Percentiles rank a stretch among this genome's conserved stretches.
Conservation (phyloP, 2,113 vertebrate genomes). For the Pteruthius melanotis region DNA sequence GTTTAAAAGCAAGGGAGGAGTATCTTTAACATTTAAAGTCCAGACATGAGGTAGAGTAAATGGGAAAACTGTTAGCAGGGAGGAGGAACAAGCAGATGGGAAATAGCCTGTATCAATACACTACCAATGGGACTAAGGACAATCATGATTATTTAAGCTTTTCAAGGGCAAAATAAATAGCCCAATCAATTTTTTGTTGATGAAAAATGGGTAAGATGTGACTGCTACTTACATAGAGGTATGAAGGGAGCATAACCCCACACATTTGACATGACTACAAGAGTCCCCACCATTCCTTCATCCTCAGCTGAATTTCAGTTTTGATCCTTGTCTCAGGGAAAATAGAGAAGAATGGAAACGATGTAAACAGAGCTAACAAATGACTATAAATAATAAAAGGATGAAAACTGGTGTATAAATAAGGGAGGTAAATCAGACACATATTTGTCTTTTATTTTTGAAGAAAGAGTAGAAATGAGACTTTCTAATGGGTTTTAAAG, state of each 20-base stretch:
- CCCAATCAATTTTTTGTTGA: background rate
- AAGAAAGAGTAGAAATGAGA: background rate
- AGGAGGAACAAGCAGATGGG: background rate
- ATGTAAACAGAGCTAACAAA: background rate
- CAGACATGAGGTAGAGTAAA: background rate
- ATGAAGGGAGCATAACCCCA: background rate
- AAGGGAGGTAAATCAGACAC: background rate
- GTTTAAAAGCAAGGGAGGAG: background rate
- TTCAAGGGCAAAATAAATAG: background rate
- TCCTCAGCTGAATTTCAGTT: background rate
- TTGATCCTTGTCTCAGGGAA: background rate
- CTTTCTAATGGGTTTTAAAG: background rate
- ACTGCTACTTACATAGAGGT: background rate
- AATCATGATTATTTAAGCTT: background rate
- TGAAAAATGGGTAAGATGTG: background rate
- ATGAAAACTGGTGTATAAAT: background rate
- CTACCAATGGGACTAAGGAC: background rate
- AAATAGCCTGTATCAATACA: background rate
- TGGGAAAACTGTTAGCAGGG: background rate
- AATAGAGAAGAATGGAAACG: background rate
- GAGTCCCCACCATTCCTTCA: background rate
- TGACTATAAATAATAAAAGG: accelerated
- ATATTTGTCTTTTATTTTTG: background rate
- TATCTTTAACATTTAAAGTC: background rate
- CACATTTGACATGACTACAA: background rate